Base-by-base conservation (phyloP, 2,797 vertebrate species). In the Myripristis jacobus region DNA sequence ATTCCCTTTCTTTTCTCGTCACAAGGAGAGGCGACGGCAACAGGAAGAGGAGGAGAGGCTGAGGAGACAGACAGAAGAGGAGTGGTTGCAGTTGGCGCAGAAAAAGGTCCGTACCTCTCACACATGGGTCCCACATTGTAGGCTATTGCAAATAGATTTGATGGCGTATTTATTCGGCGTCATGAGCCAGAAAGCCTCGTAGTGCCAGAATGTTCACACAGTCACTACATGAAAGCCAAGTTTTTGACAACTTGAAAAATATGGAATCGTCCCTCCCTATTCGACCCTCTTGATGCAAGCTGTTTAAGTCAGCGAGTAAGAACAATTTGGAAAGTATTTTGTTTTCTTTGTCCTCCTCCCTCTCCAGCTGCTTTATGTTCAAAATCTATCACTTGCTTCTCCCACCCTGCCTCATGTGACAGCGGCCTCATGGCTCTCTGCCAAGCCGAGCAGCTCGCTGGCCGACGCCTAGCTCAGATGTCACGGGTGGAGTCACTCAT, bases 401-500 rank as follows among this genome's bases (percentile, higher is more conserved):
- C 72, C 80, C 85, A 72, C 75, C 84, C 31, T 43, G 55, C 38
- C 77, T 63, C 34, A 18, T 55, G 38, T 54, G 38, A 15, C 38
- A 41, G 38, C 13, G 38, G 38, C 13, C 13, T 13, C 13, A 21
- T 48, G 44, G 43, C 59, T 25, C 5, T 7, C 60, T 24, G 60
- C 44, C 8, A 24, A 47, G 59, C 12, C 8, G 43, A 47, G 59
- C 12, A 29, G 19, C 47, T 51, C 7, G 46, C 19, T 22, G 60
- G n/a, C 46, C 41, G 64, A 79, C 41, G 29, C 63, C 63, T 22
- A 9, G 47, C 53, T 73, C 55, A 57, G 53, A 52, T 71, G 61
- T 66, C 62, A 24, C 46, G 84, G 87, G 84, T 56, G 77, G 68
- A 58, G 69, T 74, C 41, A 3, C 18, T 66, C 34, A 29, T 66